Evolutionary conservation across 2,888 invertebrate species (phyloP), one percentile per base, ranked within the genome.

Genomic region (Eupithecia inturbata): DNA sequence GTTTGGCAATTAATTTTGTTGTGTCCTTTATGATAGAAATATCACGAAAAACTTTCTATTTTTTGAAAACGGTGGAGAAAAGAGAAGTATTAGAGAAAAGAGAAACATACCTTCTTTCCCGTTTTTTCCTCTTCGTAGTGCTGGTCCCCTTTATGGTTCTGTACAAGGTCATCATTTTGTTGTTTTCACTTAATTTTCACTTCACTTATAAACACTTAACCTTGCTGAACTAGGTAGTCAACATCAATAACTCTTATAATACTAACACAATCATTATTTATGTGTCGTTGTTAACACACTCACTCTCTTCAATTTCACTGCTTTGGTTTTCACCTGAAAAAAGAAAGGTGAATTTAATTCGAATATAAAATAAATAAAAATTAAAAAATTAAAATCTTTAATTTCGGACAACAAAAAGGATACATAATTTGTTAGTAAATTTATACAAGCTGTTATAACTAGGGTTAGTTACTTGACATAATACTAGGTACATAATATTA

Each of bases 81-180:
- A 49, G 1, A 49, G 10, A 10, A 22, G 10, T 49, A 0, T 49
- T n/a, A 49, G 1, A 7, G 9, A n/a, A 6, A 22, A 49, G 45
- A 60, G 39, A 41, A 0, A 63, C 83, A 80, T 75, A 95, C 95
- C 95, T 95, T 80, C 95, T 90, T 82, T 95, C 95, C 70, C 95
- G 87, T 84, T 92, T 91, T 87, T 94, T 94, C 82, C 95, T 90
- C 83, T 94, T 95, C 33, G 93, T 86, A 1, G 95, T 95, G 69
- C 95, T 92, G 33, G 93, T 95, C 36, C 95, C 95, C 81, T 95
- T 95, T 72, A 95, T 95, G 87, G 95, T 95, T 87, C 95, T 88
- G 83, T 95, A 95, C 68, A 95, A 75, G 82, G 95, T 95, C 95
- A 95, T 95, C 95, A 95, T 95, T 83, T 93, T 95, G 89, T 81